Conservation (phyloP, 2,888 invertebrate genomes). For the Lysandra coridon region DNA sequence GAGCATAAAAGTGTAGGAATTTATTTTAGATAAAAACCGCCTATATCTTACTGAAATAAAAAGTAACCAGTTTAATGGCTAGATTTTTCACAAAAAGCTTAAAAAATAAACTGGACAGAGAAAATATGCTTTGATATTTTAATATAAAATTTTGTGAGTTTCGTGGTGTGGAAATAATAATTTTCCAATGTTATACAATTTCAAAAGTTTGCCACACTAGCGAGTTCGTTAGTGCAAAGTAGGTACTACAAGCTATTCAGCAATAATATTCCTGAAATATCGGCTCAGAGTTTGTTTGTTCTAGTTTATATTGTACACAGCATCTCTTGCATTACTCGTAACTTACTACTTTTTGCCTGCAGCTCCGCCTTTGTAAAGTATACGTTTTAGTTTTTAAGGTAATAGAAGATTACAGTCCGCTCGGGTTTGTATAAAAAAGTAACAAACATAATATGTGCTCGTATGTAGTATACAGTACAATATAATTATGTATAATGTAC, state of each 20-base stretch:
- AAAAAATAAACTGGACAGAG: no score
- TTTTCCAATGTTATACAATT: not conserved
- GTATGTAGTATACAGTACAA: no score
- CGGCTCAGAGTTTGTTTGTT: slow-evolving; percentile 13
- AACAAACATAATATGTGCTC: no score
- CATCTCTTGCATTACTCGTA: not conserved
- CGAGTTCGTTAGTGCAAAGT: not conserved
- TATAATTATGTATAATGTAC: no score
- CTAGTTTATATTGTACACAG: slow-evolving; percentile 3
- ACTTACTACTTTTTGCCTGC: not conserved
- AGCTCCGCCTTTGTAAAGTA: not conserved
- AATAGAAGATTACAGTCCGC: no score
- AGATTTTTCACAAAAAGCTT: no score
- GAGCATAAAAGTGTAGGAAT: no score
- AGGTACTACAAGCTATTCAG: slow-evolving; percentile 5
- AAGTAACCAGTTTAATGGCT: no score
- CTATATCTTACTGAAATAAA: no score
- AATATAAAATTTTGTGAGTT: not conserved
- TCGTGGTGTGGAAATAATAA: not conserved
- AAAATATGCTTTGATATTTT: not conserved
- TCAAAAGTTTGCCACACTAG: not conserved
- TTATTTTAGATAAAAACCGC: no score
- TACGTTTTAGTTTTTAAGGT: no score
- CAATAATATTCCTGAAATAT: slow-evolving; percentile 24
- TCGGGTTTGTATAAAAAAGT: no score